Evolutionary conservation across 2,888 invertebrate genomes (phyloP), one percentile per base, ranked within the genome.

Genomic region (Nowickia ferox): DNA sequence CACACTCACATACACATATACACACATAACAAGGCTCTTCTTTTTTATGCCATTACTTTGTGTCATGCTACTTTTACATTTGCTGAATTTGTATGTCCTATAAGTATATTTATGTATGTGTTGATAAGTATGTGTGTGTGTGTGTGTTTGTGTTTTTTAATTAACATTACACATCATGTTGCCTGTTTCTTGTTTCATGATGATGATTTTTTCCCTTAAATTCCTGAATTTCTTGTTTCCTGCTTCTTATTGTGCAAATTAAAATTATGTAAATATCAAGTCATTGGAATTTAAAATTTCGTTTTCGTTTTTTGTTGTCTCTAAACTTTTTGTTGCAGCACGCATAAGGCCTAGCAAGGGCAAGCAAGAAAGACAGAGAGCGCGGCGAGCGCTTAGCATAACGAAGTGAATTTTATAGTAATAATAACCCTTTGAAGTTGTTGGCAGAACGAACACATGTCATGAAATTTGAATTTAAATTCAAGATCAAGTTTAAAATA

Each of bases 401-500:
- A 63, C 63, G 44, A 42, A 63, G 69, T 71, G 61, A 61, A 79
- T 79, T 63, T 72, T 46, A 38, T 75, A 66, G 40, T 81, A 65
- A 77, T 69, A 61, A 63, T 59, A 72, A 77, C 72, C 77, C 83
- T 84, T 84, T 84, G 77, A 78, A 84, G 83, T 72, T 51, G 68
- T 44, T 61, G 44, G 17, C 46, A 17, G 61, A 19, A 9, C 46
- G 22, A 82, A 71, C 82, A 83, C 76, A 83, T 83, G 76, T 77
- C 57, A 72, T 72, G 77, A 78, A 72, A 78, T 82, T 75, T 15
- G 61, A 75, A 81, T 83, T 83, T 51, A 61, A 75, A 81, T 83
- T 84, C 77, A 84, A 84, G 83, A 84, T 84, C 83, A 84, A 84
- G 83, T 84, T 84, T 72, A 83, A 83, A 83, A 75, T 81, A 75